Conservation (phyloP, 2,797 vertebrate species). For the Denticeps clupeoides region DNA sequence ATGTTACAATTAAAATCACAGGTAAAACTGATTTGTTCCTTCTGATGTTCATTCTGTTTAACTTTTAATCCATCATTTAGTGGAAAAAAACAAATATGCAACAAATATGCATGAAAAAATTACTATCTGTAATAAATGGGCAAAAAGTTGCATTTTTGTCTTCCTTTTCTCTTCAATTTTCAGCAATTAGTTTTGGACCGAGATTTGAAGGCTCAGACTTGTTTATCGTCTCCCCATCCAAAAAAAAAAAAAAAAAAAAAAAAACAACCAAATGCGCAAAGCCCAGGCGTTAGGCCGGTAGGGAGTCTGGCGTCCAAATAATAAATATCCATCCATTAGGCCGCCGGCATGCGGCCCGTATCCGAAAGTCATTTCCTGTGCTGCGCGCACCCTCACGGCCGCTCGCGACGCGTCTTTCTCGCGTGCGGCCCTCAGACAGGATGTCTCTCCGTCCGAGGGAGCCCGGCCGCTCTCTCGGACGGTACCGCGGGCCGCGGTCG, state of each 20-base stretch:
- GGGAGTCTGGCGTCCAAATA: constrained; percentile 9
- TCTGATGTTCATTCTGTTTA: too few species aligned
- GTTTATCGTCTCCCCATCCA: background rate
- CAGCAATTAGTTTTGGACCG: too few species aligned
- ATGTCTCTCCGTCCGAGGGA: constrained; percentile 5
- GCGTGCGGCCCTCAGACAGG: constrained; percentile 4
- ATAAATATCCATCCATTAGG: constrained; percentile 19
- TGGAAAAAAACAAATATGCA: background rate
- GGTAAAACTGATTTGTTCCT: too few species aligned
- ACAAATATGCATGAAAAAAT: too few species aligned
- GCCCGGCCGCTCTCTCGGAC: background rate
- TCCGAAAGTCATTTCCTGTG: constrained; percentile 27
- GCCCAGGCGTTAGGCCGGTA: background rate
- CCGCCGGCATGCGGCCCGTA: constrained; percentile 8
- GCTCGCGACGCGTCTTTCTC: background rate
- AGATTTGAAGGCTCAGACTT: too few species aligned
- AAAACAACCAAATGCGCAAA: background rate
- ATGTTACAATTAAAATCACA: background rate
- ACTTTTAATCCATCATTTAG: background rate
- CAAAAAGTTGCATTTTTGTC: too few species aligned
- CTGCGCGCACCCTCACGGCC: background rate
- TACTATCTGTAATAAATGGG: too few species aligned
- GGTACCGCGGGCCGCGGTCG: background rate
- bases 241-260: background rate
- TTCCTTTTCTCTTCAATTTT: too few species aligned